phyloP scores from a whole-genome alignment of 2,888 invertebrate genomes.

The Lithosia quadra region DNA sequence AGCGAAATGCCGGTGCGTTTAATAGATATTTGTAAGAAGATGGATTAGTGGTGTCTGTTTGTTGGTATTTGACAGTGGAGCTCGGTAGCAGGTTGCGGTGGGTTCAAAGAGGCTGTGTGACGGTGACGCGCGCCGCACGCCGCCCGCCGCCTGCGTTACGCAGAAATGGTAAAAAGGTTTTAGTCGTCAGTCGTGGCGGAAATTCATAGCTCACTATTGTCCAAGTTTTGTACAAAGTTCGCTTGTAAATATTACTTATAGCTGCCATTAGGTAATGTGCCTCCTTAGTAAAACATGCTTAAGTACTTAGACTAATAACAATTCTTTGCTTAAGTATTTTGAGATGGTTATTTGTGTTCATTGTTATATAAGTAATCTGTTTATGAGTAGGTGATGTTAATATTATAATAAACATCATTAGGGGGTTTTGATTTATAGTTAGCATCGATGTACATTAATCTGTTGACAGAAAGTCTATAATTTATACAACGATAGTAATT shows the following conservation, averaged over 20 bases:
- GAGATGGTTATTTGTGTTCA: neutral
- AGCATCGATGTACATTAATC: constrained; percentile 72
- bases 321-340: no score
- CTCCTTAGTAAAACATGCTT: neutral
- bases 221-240: constrained; percentile 49
- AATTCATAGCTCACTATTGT: constrained; percentile 54
- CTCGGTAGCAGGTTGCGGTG: constrained; percentile 52
- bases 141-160: constrained; percentile 64
- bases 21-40: constrained; percentile 74
- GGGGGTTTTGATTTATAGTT: constrained; percentile 68
- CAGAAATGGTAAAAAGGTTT: constrained; percentile 66
- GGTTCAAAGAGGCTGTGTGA: constrained; percentile 58
- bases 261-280: neutral
- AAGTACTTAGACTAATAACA: no score
- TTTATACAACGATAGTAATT: constrained; percentile 72
- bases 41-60: constrained; percentile 78
- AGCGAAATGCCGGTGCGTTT: constrained; percentile 76
- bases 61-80: constrained; percentile 70
- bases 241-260: constrained; percentile 34
- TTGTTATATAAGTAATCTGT: constrained; percentile 29
- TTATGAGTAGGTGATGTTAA: constrained; percentile 51
- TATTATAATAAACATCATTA: constrained; percentile 62
- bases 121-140: constrained; percentile 55
- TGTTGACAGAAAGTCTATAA: constrained; percentile 77
- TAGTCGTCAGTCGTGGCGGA: constrained; percentile 49